Evolutionary conservation across 2,797 vertebrate genomes (phyloP).

Genomic region (Phataginus tricuspis): DNA sequence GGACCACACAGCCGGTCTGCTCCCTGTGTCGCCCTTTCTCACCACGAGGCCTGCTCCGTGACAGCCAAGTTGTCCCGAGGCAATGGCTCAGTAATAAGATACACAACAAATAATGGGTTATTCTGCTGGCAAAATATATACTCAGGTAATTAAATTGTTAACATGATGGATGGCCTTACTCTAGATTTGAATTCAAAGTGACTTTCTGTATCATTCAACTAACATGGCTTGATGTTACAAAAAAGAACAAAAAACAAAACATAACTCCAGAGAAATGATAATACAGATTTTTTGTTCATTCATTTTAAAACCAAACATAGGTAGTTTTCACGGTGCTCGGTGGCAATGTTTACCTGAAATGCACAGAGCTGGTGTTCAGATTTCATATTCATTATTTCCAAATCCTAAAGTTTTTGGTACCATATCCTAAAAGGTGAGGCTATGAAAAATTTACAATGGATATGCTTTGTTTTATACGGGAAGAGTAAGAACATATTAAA

Average conservation of each 20-base stretch:
- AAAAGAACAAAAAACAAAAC: slow-evolving; percentile 55
- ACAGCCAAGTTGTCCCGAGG: slow-evolving; percentile 88
- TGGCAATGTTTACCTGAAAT: slow-evolving; percentile 47
- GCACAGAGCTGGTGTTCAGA: slow-evolving; percentile 20
- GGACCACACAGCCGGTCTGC: slow-evolving; percentile 85
- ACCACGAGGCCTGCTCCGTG: slow-evolving; percentile 84
- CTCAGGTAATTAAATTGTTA: slow-evolving; percentile 98
- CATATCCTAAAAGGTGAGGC: slow-evolving; percentile 13
- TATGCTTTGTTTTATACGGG: slow-evolving; percentile 31
- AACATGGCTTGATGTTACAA: slow-evolving; percentile 75
- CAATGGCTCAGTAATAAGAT: slow-evolving; percentile 94
- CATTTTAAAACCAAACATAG: slow-evolving; percentile 41
- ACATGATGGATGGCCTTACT: slow-evolving; percentile 96
- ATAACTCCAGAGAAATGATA: slow-evolving; percentile 72
- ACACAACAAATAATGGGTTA: slow-evolving; percentile 90
- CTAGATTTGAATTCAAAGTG: slow-evolving; percentile 90
- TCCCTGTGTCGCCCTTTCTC: slow-evolving; percentile 84
- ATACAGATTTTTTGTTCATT: slow-evolving; percentile 73
- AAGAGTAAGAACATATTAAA: slow-evolving; percentile 30
- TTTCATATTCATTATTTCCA: slow-evolving; percentile 65
- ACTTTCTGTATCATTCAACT: slow-evolving; percentile 84
- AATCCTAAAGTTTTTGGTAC: not conserved
- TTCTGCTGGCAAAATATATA: slow-evolving; percentile 95
- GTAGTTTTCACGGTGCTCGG: not conserved
- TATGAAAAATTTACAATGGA: slow-evolving; percentile 52